Evolutionary conservation across 2,113 vertebrate species (phyloP).

Genomic region (Sebastes schlegelii): DNA sequence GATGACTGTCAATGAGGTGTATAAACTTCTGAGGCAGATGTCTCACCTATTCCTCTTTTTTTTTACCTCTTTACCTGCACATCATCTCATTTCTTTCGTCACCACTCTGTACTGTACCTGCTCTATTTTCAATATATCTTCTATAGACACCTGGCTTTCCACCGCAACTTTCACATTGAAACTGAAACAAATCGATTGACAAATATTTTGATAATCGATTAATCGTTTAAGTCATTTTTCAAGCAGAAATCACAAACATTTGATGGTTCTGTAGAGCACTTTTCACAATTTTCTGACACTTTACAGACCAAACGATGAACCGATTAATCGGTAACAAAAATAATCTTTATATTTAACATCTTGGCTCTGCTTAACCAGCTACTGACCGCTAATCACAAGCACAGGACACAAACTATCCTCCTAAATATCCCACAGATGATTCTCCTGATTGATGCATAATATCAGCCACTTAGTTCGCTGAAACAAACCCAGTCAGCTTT

Average conservation of each 20-base stretch:
- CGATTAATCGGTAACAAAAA: background rate
- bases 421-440: background rate
- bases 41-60: constrained; percentile 9
- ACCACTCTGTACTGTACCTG: background rate
- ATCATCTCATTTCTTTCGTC: background rate
- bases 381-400: background rate
- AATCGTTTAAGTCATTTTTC: background rate
- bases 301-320: background rate
- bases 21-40: constrained; percentile 16
- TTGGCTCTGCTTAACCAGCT: background rate
- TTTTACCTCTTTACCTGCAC: constrained; percentile 6
- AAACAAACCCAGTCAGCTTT: constrained; percentile 39
- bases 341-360: background rate
- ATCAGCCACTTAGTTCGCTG: constrained; percentile 33
- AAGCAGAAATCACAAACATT: background rate
- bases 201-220: background rate
- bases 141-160: constrained; percentile 15
- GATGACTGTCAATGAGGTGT: constrained; percentile 27
- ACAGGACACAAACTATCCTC: background rate
- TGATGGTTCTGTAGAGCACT: background rate
- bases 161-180: background rate
- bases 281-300: background rate
- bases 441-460: background rate
- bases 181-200: background rate
- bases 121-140: constrained; percentile 1